Percentiles rank a stretch among this genome's conserved stretches.
Evolutionary conservation across 2,797 vertebrate species (phyloP).

Genomic region (Labeo calbasu): DNA sequence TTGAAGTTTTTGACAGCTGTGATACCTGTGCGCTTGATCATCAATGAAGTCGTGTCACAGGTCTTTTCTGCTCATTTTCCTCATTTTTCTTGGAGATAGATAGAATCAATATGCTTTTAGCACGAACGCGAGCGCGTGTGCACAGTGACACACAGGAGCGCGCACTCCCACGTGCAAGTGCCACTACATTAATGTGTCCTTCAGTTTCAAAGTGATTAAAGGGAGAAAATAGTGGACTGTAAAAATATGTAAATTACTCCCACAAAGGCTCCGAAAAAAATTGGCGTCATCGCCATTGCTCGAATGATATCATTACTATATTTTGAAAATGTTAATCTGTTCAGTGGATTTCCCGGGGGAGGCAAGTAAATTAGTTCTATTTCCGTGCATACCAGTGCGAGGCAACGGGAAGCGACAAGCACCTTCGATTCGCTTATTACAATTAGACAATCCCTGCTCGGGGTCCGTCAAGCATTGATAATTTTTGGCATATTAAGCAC

Average conservation of each 20-base stretch:
- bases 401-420: conserved; percentile 82
- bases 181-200: conserved; percentile 47
- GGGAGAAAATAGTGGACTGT: conserved; percentile 77
- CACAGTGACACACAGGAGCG: neutral
- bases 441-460: conserved; percentile 92
- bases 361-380: conserved; percentile 97
- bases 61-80: conserved; percentile 21
- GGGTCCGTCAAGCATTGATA: conserved; percentile 91
- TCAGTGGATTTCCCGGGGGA: conserved; percentile 95
- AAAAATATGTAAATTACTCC: conserved; percentile 87
- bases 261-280: conserved; percentile 85
- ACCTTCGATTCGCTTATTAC: conserved; percentile 93
- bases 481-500: conserved; percentile 92
- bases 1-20: conserved; percentile 31
- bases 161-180: conserved; percentile 1
- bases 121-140: conserved; percentile 9
- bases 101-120: conserved; percentile 1
- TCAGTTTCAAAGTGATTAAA: conserved; percentile 82
- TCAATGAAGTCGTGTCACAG: conserved; percentile 8
- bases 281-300: conserved; percentile 87
- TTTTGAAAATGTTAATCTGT: conserved; percentile 94
- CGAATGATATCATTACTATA: conserved; percentile 94
- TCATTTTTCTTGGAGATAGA: neutral
- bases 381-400: conserved; percentile 91
- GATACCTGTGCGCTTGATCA: conserved; percentile 12